Conservation (phyloP, 2,113 vertebrate genomes). For the Nesogale talazaci region DNA sequence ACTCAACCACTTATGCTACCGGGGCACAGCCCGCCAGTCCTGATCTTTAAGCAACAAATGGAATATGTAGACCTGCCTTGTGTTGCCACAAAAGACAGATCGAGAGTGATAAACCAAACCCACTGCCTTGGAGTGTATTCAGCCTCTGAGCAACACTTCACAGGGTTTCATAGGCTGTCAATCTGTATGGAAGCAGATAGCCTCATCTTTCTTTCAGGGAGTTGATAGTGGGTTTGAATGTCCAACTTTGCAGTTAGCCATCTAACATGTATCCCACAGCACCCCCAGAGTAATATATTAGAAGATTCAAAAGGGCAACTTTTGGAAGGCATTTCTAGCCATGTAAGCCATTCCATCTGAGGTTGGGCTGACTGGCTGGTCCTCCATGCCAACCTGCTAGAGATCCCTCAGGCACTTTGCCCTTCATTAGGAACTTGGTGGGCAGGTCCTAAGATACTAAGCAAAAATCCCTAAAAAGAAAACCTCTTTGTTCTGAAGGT, state of each 20-base stretch:
- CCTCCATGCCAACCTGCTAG: no score
- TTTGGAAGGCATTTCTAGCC: neutral
- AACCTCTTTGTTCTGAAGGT: neutral
- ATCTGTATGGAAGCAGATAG: no score
- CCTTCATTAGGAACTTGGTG: neutral
- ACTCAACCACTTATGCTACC: no score
- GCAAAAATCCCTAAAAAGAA: neutral
- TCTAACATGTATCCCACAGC: no score
- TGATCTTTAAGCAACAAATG: slow-evolving; percentile 44
- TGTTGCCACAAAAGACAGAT: neutral
- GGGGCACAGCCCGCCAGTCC: no score
- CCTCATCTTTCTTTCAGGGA: no score
- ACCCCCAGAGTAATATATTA: neutral
- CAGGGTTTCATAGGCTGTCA: no score
- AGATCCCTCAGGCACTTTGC: neutral
- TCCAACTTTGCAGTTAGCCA: no score
- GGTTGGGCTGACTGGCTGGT: neutral
- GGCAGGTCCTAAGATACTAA: slow-evolving; percentile 12
- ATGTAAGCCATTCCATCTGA: neutral
- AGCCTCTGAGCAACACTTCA: no score
- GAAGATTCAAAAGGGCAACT: neutral
- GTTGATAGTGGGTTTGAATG: no score
- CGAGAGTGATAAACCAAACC: neutral
- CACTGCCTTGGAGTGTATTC: no score
- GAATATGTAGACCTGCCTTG: neutral